Evolutionary conservation across 2,888 invertebrate genomes (phyloP), one percentile per base, ranked within the genome.

Genomic region (Zonitis immaculata): DNA sequence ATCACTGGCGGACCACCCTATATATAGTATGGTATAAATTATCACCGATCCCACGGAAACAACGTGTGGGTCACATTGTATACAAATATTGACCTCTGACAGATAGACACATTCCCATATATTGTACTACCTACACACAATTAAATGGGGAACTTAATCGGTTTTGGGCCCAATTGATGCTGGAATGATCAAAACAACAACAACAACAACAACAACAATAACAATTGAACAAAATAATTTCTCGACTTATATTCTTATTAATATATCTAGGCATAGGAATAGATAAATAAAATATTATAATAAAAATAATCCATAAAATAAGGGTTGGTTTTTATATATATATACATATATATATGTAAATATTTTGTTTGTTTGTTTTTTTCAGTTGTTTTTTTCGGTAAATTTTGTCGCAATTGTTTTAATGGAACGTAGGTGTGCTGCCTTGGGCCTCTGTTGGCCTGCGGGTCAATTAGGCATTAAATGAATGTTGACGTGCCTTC

Each of bases 401-500:
- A 9, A 27, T 42, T 43, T 47, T 45, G 49, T 49, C 49, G 48
- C 20, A 18, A 35, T 47, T 43, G 45, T 57, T 47, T n/a, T 8
- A 58, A 60, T 56, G 66, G 66, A 66, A 69, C 62, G 73, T 73
- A 74, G 73, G 73, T 73, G 73, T 71, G 64, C 55, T 65, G 65
- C 63, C 66, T 69, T 68, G 69, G 64, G 69, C 68, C 67, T n/a
- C n/a, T 72, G 73, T 73, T 75, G 75, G 71, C 75, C 75, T 75
- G 72, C 75, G 73, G 76, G 75, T 74, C 75, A 76, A 75, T 76
- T 74, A 74, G 70, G 62, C 62, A 66, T 66, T 69, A 71, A 69
- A 70, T 69, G 66, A 70, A 67, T 69, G 71, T 72, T 72, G 72
- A 73, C 70, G 67, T 68, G 66, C 66, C 59, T 66, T 64, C 63